These are phyloP conservation scores for Lordiphosa andalusiaca DNA, from an alignment of 2,888 invertebrate genomes.

Conservation along the genomic window DNA sequence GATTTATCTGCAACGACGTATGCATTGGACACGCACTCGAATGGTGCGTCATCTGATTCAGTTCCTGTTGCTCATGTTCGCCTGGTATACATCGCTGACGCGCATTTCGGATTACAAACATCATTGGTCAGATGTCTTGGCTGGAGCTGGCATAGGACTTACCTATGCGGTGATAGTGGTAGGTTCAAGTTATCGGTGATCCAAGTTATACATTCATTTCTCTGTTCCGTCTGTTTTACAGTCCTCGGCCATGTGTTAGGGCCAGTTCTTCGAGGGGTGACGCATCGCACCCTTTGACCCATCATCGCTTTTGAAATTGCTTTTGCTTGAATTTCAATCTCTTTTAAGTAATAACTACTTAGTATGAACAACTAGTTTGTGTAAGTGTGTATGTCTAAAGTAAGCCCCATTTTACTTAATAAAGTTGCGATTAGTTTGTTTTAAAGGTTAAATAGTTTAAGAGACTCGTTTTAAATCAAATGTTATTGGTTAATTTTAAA, in stretches of 20 bases:
- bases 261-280: constrained; percentile 9
- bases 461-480: neutral
- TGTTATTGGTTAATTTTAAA: neutral
- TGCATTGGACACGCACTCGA: constrained; percentile 90
- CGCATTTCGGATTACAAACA: constrained; percentile 98
- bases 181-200: constrained; percentile 76
- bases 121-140: constrained; percentile 97
- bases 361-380: constrained; percentile 21
- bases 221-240: constrained; percentile 29
- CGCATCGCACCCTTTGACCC: constrained; percentile 4
- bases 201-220: neutral
- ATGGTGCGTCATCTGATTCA: constrained; percentile 92
- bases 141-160: constrained; percentile 87
- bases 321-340: constrained; percentile 24
- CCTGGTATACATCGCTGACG: constrained; percentile 92
- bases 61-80: constrained; percentile 87
- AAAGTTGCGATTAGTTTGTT: constrained; percentile 41
- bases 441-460: constrained; percentile 2
- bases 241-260: constrained; percentile 65
- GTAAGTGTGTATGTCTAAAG: constrained; percentile 18
- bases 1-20: constrained; percentile 94
- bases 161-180: constrained; percentile 86
- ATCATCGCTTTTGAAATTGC: constrained; percentile 24
- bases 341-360: constrained; percentile 16
- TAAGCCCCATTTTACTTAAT: constrained; percentile 48